Conservation (phyloP, 2,113 vertebrate genomes). For the Cyrtonyx montezumae region DNA sequence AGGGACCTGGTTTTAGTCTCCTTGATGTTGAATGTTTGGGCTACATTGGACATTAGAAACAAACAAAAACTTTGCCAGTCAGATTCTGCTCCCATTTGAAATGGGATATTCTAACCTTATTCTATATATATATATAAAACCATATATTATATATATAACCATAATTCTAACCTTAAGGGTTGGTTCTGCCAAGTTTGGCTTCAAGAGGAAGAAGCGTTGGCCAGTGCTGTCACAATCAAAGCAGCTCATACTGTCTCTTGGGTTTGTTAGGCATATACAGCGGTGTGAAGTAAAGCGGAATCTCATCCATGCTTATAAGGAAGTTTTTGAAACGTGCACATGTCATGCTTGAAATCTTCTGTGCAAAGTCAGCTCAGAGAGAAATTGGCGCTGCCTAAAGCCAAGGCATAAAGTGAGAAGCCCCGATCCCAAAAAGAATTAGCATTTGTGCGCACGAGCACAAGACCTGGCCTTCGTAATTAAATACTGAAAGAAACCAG, state of each 20-base stretch:
- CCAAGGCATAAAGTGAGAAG: not conserved
- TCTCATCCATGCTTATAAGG: fast-evolving
- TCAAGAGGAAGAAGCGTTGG: not conserved
- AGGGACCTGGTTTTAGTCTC: not conserved
- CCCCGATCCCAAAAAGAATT: not conserved
- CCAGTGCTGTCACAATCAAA: slow-evolving; percentile 1
- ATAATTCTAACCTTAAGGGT: slow-evolving; percentile 20
- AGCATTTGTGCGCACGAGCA: not conserved
- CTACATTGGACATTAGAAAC: not conserved
- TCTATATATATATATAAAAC: too few relatives aligned
- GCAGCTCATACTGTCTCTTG: not conserved
- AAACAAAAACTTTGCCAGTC: not conserved
- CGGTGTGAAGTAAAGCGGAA: not conserved
- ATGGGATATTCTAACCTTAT: too few relatives aligned
- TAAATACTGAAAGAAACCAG: not conserved
- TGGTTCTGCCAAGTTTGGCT: not conserved
- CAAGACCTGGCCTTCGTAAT: not conserved
- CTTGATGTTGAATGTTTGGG: not conserved
- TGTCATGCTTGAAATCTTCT: not conserved
- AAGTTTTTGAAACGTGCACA: not conserved
- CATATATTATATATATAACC: too few relatives aligned
- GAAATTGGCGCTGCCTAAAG: not conserved
- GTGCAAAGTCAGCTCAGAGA: not conserved
- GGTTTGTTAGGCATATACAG: not conserved
- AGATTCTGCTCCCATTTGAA: not conserved